Evolutionary conservation across 2,113 vertebrate species (phyloP).

Genomic region (Galeopterus variegatus): DNA sequence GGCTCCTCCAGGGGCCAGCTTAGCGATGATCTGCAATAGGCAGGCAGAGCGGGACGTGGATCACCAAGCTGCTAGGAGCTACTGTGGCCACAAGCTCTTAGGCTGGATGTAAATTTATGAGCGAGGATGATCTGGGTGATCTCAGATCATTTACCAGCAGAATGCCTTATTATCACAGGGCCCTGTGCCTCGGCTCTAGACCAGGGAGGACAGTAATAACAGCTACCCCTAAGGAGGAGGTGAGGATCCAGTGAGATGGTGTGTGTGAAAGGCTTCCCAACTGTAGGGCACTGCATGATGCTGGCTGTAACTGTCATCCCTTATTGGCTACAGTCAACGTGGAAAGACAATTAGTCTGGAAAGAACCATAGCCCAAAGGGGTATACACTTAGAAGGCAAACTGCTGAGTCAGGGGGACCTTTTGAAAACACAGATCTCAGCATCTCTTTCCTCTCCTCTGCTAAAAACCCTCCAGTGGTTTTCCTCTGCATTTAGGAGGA

Average conservation of each 20-base stretch:
- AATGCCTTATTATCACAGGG: background rate
- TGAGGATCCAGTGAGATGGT: background rate
- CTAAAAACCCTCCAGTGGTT: background rate
- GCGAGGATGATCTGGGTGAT: background rate
- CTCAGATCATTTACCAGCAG: background rate
- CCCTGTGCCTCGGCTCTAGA: background rate
- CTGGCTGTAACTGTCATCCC: background rate
- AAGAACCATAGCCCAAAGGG: background rate
- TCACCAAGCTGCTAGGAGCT: too few species aligned
- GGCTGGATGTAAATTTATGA: background rate
- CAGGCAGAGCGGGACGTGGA: rapidly evolving
- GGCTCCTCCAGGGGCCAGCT: background rate
- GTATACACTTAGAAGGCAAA: background rate
- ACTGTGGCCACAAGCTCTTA: background rate
- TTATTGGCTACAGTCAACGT: background rate
- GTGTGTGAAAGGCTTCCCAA: background rate
- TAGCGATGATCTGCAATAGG: rapidly evolving
- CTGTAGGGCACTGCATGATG: too few species aligned
- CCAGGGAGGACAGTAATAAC: background rate
- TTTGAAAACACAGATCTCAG: background rate
- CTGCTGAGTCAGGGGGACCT: background rate
- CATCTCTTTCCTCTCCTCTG: background rate
- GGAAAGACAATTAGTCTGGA: background rate
- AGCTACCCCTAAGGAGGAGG: background rate
- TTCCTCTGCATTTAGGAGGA: background rate